phyloP scores from a whole-genome alignment of 2,888 invertebrate genomes.

The Chouioia cunea region DNA sequence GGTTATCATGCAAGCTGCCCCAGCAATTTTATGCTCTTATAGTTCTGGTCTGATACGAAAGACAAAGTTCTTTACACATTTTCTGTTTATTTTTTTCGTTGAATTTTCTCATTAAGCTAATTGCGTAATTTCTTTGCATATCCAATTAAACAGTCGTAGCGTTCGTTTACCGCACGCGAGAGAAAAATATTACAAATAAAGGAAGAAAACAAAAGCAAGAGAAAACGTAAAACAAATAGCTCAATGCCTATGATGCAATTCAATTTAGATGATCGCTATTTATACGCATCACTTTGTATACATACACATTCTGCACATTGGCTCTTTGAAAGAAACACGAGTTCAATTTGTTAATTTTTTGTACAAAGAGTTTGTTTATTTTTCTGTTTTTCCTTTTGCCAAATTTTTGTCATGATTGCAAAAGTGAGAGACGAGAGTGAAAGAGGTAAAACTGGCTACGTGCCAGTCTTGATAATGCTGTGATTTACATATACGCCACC shows the following conservation, averaged over 20 bases:
- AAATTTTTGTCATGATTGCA: slow-evolving; percentile 28
- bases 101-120: too few relatives aligned
- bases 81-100: too few relatives aligned
- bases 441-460: slow-evolving; percentile 41
- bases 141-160: slow-evolving; percentile 2
- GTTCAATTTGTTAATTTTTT: too few relatives aligned
- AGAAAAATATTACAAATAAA: neutral
- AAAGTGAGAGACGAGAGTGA: slow-evolving; percentile 7
- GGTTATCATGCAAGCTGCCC: slow-evolving; percentile 13
- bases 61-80: too few relatives aligned
- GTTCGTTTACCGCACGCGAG: neutral
- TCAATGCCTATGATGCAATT: slow-evolving; percentile 34
- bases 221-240: slow-evolving; percentile 2
- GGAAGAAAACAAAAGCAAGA: neutral
- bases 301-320: too few relatives aligned
- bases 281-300: neutral
- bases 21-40: neutral
- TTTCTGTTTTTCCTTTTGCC: neutral
- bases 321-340: too few relatives aligned
- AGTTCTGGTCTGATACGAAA: neutral
- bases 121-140: neutral
- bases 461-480: slow-evolving; percentile 48
- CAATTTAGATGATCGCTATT: slow-evolving; percentile 35
- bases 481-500: slow-evolving; percentile 43
- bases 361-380: slow-evolving; percentile 19